Percentiles rank a stretch among this genome's conserved stretches.
phyloP scores from a whole-genome alignment of 2,888 invertebrate genomes.

The Aporophyla nigra region DNA sequence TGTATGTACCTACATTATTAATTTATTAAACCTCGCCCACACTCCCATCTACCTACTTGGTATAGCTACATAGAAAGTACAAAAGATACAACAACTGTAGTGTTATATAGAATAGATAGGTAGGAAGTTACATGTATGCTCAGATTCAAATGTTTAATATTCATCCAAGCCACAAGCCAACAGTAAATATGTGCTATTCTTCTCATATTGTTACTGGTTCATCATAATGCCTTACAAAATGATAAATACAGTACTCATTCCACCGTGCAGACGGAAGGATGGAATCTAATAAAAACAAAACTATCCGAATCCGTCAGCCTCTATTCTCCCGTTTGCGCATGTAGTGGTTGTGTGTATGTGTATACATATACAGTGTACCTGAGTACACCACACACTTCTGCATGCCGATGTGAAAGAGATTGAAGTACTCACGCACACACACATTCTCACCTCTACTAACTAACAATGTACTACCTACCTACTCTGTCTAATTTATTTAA shows the following conservation, averaged over 20 bases:
- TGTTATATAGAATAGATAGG: constrained; percentile 24
- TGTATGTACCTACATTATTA: constrained; percentile 45
- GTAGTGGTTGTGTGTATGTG: constrained; percentile 72
- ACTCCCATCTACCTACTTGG: constrained; percentile 32
- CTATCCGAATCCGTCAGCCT: constrained; percentile 73
- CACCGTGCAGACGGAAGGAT: constrained; percentile 75
- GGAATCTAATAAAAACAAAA: constrained; percentile 85
- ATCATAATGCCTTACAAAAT: constrained; percentile 39
- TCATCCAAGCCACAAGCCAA: constrained; percentile 13
- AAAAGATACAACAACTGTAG: constrained; percentile 48
- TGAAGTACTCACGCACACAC: constrained; percentile 70
- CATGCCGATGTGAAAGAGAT: constrained; percentile 61
- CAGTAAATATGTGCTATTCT: constrained; percentile 7
- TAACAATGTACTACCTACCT: constrained; percentile 67
- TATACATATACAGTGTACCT: constrained; percentile 41
- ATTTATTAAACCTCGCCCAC: constrained; percentile 63
- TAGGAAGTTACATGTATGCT: constrained; percentile 10
- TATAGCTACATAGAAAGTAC: constrained; percentile 38
- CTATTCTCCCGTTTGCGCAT: constrained; percentile 71
- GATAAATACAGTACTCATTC: constrained; percentile 67
- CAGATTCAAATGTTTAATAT: constrained; percentile 21
- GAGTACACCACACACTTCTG: constrained; percentile 48
- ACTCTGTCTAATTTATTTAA: constrained; percentile 76
- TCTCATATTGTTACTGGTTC: constrained; percentile 21
- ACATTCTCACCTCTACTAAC: constrained; percentile 59